These are phyloP conservation scores for Gouania willdenowi DNA, from an alignment of 2,797 vertebrate genomes.

Conservation along the genomic window DNA sequence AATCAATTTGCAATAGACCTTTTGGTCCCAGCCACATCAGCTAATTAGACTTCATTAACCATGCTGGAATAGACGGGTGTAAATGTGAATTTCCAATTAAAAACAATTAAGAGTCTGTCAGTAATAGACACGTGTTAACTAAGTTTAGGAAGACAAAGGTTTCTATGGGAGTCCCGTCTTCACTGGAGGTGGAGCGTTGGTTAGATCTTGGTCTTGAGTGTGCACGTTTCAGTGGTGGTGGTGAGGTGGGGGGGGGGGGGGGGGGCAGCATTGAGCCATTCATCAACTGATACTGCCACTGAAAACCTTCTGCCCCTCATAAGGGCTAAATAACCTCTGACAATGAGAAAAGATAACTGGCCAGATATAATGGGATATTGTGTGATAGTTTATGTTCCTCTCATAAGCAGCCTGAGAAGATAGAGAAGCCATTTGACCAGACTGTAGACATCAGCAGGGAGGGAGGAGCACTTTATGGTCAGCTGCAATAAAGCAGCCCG, in stretches of 20 bases:
- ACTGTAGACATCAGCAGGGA: slow-evolving; percentile 65
- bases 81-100: slow-evolving; percentile 61
- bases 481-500: slow-evolving; percentile 40
- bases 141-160: slow-evolving; percentile 49
- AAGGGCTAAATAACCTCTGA: slow-evolving; percentile 77
- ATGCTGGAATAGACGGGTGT: slow-evolving; percentile 36
- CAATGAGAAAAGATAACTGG: slow-evolving; percentile 74
- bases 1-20: not conserved
- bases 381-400: slow-evolving; percentile 72
- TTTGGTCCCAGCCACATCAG: slow-evolving; percentile 7
- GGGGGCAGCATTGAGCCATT: slow-evolving; percentile 67
- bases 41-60: slow-evolving; percentile 56
- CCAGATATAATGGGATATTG: slow-evolving; percentile 75
- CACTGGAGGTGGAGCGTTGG: slow-evolving; percentile 41
- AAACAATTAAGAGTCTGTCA: slow-evolving; percentile 65
- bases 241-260: too few species aligned
- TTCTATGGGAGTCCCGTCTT: slow-evolving; percentile 36
- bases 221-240: slow-evolving; percentile 74
- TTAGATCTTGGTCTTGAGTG: slow-evolving; percentile 73
- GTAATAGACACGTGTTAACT: slow-evolving; percentile 51
- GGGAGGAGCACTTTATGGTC: slow-evolving; percentile 59
- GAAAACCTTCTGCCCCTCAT: slow-evolving; percentile 76
- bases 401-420: slow-evolving; percentile 76
- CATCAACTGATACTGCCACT: slow-evolving; percentile 78
- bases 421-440: slow-evolving; percentile 80